phyloP scores from a whole-genome alignment of 2,888 invertebrate species.

The Escarpia spicata region DNA sequence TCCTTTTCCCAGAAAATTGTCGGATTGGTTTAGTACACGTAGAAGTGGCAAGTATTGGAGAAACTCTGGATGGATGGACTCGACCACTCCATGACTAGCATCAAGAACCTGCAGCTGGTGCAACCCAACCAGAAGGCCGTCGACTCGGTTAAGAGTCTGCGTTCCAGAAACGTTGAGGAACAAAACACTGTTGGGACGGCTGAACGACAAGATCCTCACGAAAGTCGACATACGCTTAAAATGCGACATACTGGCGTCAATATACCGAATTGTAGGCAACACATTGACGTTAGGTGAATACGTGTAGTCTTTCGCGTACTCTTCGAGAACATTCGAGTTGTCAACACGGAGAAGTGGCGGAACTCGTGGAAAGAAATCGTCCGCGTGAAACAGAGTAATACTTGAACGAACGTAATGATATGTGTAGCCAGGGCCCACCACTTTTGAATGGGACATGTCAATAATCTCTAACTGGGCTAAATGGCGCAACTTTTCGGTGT shows the following conservation, averaged over 20 bases:
- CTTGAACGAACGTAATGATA: background rate
- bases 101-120: background rate
- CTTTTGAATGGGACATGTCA: background rate
- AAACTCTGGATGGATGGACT: background rate
- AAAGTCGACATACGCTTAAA: background rate
- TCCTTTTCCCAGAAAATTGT: background rate
- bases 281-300: background rate
- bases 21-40: background rate
- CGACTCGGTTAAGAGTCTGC: background rate
- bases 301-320: background rate
- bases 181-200: background rate
- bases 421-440: background rate
- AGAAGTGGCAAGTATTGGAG: background rate
- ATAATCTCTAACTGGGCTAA: background rate
- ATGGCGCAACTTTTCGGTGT: background rate
- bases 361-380: background rate
- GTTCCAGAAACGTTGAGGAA: background rate
- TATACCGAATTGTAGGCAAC: background rate
- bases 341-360: background rate
- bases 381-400: background rate
- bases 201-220: background rate
- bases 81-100: background rate
- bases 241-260: background rate
- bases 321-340: background rate
- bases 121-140: constrained; percentile 12